These are phyloP conservation scores for Chiloscyllium punctatum DNA, from an alignment of 2,797 vertebrate species.

Conservation along the genomic window DNA sequence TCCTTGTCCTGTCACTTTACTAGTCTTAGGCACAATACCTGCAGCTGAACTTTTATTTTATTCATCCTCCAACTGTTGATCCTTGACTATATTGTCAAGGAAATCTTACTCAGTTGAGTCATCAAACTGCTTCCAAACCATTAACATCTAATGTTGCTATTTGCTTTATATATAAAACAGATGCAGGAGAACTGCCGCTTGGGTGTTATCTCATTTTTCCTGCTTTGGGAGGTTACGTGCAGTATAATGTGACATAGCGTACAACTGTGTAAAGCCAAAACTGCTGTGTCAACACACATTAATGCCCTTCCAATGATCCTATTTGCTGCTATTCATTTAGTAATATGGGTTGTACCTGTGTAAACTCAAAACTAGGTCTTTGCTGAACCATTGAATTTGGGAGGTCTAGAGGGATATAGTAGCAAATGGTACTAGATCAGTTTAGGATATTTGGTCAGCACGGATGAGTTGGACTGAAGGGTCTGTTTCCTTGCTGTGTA, in stretches of 20 bases:
- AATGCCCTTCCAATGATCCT: not conserved
- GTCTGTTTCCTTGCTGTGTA: no score
- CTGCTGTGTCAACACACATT: not conserved
- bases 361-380: no score
- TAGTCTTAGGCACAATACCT: not conserved
- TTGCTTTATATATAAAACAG: not conserved
- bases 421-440: no score
- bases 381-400: no score
- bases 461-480: no score
- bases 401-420: no score
- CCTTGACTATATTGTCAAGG: not conserved
- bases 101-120: not conserved
- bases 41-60: not conserved
- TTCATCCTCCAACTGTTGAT: not conserved
- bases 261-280: not conserved
- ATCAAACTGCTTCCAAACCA: not conserved
- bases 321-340: not conserved
- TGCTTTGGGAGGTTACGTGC: not conserved
- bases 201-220: no score
- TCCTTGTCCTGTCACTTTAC: not conserved
- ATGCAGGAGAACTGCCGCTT: not conserved
- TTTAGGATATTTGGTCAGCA: no score
- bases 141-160: not conserved
- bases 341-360: not conserved
- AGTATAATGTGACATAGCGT: not conserved